Conservation (phyloP, 2,888 invertebrate genomes). For the Axea sp. region DNA sequence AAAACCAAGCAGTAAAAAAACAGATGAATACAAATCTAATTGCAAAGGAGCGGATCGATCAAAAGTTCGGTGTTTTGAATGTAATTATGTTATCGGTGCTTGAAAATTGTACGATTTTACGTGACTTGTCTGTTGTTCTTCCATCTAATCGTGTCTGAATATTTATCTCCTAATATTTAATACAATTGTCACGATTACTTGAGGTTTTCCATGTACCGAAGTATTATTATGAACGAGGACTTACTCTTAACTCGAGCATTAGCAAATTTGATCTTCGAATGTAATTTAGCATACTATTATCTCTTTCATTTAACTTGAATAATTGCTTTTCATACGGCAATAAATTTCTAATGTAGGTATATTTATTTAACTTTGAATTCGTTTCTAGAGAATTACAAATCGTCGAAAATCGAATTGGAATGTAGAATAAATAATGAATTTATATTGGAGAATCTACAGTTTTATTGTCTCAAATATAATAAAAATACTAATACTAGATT, state of each 20-base stretch:
- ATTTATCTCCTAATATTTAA: constrained; percentile 33
- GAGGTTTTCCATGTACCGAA: constrained; percentile 5
- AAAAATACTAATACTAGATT: too few species aligned
- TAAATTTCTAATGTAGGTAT: too few species aligned
- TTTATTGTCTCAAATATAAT: too few species aligned
- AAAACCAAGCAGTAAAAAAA: background rate
- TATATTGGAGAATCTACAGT: too few species aligned
- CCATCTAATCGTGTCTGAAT: constrained; percentile 51
- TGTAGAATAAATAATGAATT: too few species aligned
- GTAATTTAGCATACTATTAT: constrained; percentile 2
- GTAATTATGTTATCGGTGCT: constrained; percentile 44
- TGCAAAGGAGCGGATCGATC: constrained; percentile 41
- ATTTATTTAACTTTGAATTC: too few species aligned
- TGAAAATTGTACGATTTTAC: constrained; percentile 36
- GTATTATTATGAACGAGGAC: constrained; percentile 20
- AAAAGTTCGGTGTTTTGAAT: constrained; percentile 52
- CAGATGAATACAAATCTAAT: constrained; percentile 5
- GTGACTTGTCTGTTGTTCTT: constrained; percentile 53
- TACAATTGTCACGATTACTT: constrained; percentile 26
- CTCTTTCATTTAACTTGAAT: too few species aligned
- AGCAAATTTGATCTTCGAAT: constrained; percentile 11
- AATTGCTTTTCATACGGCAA: too few species aligned
- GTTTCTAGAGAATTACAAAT: too few species aligned
- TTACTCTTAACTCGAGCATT: constrained; percentile 11
- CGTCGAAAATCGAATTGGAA: too few species aligned